Evolutionary conservation across 2,888 invertebrate species (phyloP).

Genomic region (Eupeodes latifasciatus): DNA sequence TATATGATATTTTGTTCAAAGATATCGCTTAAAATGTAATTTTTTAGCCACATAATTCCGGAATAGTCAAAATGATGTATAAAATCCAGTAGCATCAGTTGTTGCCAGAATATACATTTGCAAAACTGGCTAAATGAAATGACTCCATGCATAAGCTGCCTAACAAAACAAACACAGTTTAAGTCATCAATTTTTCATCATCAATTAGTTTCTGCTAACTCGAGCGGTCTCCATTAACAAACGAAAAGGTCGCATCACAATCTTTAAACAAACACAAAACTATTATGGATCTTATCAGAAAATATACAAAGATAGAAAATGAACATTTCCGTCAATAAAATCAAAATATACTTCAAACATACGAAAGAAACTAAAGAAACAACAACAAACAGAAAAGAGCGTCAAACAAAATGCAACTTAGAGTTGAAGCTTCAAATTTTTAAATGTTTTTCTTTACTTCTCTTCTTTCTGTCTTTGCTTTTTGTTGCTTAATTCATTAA

Average conservation of each 20-base stretch:
- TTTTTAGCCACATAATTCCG: too few relatives aligned
- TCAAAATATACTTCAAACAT: neutral
- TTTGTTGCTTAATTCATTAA: conserved; percentile 31
- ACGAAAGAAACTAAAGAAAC: neutral
- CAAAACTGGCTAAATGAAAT: too few relatives aligned
- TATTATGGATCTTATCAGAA: neutral
- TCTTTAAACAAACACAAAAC: conserved; percentile 4
- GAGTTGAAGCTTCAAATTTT: conserved; percentile 35
- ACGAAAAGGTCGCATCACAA: neutral
- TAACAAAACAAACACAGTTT: too few relatives aligned
- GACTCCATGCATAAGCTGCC: too few relatives aligned
- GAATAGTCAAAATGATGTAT: too few relatives aligned
- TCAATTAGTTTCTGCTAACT: neutral
- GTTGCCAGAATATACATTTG: too few relatives aligned
- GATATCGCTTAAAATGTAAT: too few relatives aligned
- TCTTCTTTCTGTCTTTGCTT: conserved; percentile 2
- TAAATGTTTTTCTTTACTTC: conserved; percentile 10
- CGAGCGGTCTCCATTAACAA: neutral
- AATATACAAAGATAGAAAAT: neutral
- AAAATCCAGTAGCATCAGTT: too few relatives aligned
- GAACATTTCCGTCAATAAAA: conserved; percentile 4
- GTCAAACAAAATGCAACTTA: conserved; percentile 40
- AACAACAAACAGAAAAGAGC: neutral
- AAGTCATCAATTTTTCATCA: too few relatives aligned
- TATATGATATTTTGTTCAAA: too few relatives aligned